phyloP scores from a whole-genome alignment of 2,113 vertebrate species.

The Redunca redunca region DNA sequence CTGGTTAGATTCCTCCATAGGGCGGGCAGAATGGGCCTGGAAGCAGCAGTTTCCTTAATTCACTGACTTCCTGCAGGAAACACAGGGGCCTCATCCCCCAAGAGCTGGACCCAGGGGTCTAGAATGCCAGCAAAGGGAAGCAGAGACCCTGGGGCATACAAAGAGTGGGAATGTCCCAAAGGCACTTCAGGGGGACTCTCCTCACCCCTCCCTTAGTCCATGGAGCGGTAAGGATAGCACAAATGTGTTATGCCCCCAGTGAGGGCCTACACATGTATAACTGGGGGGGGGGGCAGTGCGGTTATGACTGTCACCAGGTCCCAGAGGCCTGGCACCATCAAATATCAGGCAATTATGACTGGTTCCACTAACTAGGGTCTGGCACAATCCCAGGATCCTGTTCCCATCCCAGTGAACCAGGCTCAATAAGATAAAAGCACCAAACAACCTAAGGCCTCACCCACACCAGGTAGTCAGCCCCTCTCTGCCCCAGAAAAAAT shows the following conservation, averaged over 20 bases:
- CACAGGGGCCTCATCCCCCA: not conserved
- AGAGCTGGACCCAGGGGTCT: not conserved
- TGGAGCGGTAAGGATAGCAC: not conserved
- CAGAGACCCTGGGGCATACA: not conserved
- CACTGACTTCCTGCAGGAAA: not conserved
- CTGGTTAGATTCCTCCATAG: not conserved
- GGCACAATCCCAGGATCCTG: not conserved
- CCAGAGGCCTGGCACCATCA: not conserved
- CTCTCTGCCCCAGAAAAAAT: conserved; percentile 11
- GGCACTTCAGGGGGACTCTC: not conserved
- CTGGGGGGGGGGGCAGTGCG: rapidly evolving
- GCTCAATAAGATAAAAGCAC: not conserved
- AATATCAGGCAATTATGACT: not conserved
- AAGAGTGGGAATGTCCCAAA: not conserved
- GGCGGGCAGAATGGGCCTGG: not conserved
- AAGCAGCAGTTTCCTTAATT: not conserved
- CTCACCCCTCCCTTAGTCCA: not conserved
- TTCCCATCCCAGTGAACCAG: not conserved
- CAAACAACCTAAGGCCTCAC: not conserved
- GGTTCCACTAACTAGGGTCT: not conserved
- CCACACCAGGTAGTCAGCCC: not conserved
- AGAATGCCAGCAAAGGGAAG: not conserved
- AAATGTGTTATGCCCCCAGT: not conserved
- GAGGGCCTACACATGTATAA: not conserved
- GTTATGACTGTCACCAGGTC: not conserved